These are phyloP conservation scores for Hemistola chrysoprasaria DNA, from an alignment of 2,888 invertebrate species.

Conservation along the genomic window DNA sequence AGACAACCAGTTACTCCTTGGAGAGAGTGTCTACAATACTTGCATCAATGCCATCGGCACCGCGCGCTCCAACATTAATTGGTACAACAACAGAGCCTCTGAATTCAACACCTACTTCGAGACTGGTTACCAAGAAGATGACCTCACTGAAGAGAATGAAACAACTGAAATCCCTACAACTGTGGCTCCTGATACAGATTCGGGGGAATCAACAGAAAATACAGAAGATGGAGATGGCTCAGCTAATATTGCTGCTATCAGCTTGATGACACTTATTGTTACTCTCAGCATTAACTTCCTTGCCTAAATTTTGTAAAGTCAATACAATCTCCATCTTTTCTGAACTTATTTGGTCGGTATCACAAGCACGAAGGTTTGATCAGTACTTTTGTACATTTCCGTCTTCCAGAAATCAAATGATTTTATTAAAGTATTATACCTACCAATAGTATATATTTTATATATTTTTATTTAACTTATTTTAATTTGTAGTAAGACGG, in stretches of 20 bases:
- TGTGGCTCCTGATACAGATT: constrained; percentile 2
- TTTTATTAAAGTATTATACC: too few relatives aligned
- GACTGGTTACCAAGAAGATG: constrained; percentile 53
- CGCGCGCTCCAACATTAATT: constrained; percentile 48
- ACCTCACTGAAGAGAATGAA: constrained; percentile 33
- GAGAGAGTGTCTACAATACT: constrained; percentile 42
- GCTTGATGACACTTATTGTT: constrained; percentile 47
- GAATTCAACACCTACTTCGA: constrained; percentile 59
- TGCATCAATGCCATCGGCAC: constrained; percentile 41
- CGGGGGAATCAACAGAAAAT: too few relatives aligned
- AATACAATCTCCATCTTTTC: too few relatives aligned
- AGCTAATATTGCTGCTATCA: constrained; percentile 53
- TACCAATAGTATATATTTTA: too few relatives aligned
- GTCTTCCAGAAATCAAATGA: too few relatives aligned
- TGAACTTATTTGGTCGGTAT: background rate
- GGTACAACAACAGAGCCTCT: constrained; percentile 45
- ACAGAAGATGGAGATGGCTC: constrained; percentile 28
- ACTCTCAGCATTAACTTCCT: constrained; percentile 45
- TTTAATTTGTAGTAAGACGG: too few relatives aligned
- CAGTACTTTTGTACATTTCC: too few relatives aligned
- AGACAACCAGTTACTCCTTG: constrained; percentile 41
- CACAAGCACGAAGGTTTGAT: too few relatives aligned
- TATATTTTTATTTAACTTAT: too few relatives aligned
- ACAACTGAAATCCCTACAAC: constrained; percentile 2
- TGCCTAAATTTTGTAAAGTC: constrained; percentile 9